Percentiles rank a stretch among this genome's conserved stretches.
Evolutionary conservation across 92 coral and sea anemone genomes (phyloP).

Genomic region (Montipora capitata): DNA sequence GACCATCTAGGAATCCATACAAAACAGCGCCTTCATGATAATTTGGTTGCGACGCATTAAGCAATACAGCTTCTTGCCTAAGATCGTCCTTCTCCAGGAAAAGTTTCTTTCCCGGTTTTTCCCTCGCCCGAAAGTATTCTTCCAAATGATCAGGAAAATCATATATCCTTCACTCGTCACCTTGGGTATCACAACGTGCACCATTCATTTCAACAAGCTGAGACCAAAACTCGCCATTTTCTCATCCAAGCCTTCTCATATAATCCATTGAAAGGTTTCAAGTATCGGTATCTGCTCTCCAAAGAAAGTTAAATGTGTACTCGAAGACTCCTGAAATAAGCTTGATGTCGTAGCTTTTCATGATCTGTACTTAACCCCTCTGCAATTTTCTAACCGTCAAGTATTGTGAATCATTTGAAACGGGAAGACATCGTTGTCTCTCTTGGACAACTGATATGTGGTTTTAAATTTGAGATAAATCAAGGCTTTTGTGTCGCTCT

Average conservation of each 20-base stretch:
- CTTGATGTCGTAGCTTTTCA: no score
- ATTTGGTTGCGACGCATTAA: neutral
- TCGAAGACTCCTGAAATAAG: neutral
- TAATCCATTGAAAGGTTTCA: neutral
- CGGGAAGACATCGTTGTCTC: slow-evolving; percentile 55
- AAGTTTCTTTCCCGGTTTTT: neutral
- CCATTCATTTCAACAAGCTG: slow-evolving; percentile 4
- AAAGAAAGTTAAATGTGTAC: slow-evolving; percentile 13
- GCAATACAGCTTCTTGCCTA: neutral
- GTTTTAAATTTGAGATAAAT: slow-evolving; percentile 42
- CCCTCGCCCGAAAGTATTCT: neutral
- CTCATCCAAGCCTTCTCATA: slow-evolving; percentile 15
- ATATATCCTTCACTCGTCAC: slow-evolving; percentile 7
- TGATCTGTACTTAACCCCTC: neutral
- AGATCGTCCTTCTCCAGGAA: slow-evolving; percentile 2
- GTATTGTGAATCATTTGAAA: slow-evolving; percentile 30
- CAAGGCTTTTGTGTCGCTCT: slow-evolving; percentile 39
- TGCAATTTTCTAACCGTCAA: slow-evolving; percentile 42
- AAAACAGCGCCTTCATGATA: neutral
- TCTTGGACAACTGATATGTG: slow-evolving; percentile 50
- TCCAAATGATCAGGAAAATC: neutral
- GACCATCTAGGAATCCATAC: neutral
- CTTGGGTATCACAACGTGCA: neutral
- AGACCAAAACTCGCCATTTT: slow-evolving; percentile 2
- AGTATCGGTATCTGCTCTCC: slow-evolving; percentile 15